These are phyloP conservation scores for Phaedon cochleariae DNA, from an alignment of 2,888 invertebrate genomes.

Conservation along the genomic window DNA sequence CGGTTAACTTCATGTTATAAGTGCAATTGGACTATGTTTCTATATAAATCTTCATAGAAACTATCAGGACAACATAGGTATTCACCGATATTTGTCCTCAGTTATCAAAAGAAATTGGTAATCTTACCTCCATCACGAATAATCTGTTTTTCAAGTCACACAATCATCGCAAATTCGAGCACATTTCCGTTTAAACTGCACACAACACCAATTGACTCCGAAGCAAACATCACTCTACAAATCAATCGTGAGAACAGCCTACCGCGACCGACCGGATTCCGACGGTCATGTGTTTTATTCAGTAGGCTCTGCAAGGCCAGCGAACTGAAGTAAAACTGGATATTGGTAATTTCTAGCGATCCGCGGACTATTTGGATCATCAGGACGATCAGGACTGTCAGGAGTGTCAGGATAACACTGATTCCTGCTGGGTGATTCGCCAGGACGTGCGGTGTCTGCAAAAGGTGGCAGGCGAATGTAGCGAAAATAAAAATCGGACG, in stretches of 20 bases:
- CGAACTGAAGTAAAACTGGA: constrained; percentile 48
- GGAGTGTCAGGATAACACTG: constrained; percentile 26
- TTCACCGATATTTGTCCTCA: too few relatives aligned
- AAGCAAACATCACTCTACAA: constrained; percentile 32
- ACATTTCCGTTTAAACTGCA: constrained; percentile 4
- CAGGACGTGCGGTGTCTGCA: constrained; percentile 12
- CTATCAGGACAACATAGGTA: too few relatives aligned
- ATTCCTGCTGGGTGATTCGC: not conserved
- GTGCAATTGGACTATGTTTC: too few relatives aligned
- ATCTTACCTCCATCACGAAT: not conserved
- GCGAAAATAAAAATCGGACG: not conserved
- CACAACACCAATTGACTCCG: constrained; percentile 14
- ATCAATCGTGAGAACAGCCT: constrained; percentile 49
- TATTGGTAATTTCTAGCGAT: not conserved
- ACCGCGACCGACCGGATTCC: constrained; percentile 55
- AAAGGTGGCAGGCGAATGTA: constrained; percentile 3
- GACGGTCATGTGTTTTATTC: constrained; percentile 54
- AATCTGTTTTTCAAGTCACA: not conserved
- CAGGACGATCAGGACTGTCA: not conserved
- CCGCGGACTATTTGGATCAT: not conserved
- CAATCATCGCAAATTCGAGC: not conserved
- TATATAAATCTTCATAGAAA: too few relatives aligned
- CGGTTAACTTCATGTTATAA: too few relatives aligned
- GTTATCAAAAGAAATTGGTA: not conserved
- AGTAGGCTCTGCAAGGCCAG: constrained; percentile 53